Conservation (phyloP, 2,797 vertebrate species). For the Siniperca undulata region DNA sequence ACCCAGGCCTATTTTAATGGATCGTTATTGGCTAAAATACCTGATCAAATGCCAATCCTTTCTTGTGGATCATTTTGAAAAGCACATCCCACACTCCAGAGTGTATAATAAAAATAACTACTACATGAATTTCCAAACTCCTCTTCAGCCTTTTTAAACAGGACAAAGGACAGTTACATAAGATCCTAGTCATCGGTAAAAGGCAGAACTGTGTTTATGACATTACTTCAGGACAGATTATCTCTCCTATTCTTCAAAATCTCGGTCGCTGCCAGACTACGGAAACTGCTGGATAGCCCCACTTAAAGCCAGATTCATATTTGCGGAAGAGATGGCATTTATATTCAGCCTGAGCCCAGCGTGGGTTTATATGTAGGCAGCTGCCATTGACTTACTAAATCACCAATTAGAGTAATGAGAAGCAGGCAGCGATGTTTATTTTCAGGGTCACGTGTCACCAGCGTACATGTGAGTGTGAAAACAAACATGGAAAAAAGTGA, state of each 20-base stretch:
- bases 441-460: conserved; percentile 43
- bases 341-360: conserved; percentile 34
- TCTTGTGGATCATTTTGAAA: background rate
- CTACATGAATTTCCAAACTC: background rate
- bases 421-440: conserved; percentile 59
- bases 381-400: conserved; percentile 61
- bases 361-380: conserved; percentile 49
- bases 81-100: background rate
- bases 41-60: too few relatives aligned
- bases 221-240: conserved; percentile 43
- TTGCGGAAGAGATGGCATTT: conserved; percentile 57
- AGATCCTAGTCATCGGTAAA: conserved; percentile 9
- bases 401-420: conserved; percentile 66
- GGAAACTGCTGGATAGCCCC: conserved; percentile 49
- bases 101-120: background rate
- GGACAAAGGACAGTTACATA: conserved; percentile 10
- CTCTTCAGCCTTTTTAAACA: background rate
- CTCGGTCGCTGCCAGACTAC: conserved; percentile 31
- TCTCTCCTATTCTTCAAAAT: conserved; percentile 38
- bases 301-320: conserved; percentile 36
- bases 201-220: conserved; percentile 39
- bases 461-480: conserved; percentile 57
- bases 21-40: background rate
- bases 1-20: background rate
- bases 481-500: conserved; percentile 49